Evolutionary conservation across 2,797 vertebrate genomes (phyloP), one percentile per base, ranked within the genome.

Genomic region (Peromyscus attwateri): DNA sequence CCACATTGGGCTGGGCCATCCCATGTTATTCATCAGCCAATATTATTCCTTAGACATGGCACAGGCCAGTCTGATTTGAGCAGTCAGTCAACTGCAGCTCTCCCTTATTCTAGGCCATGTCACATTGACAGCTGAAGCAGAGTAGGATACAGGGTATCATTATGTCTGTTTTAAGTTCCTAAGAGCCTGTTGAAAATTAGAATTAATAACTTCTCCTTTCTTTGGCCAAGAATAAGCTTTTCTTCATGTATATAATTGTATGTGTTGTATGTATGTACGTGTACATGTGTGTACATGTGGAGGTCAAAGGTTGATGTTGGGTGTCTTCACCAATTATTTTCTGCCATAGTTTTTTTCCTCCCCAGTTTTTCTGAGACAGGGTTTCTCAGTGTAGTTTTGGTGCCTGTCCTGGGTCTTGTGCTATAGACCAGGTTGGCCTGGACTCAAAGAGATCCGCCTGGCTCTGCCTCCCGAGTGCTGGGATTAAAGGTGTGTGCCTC

Each of bases 91-190:
- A 16, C 34, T 87, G 46, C 3, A 21, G 1, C 82, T 84, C 29
- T 85, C 31, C 60, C 27, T 84, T 64, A 68, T 31, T 70, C 46
- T 68, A 52, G 62, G 43, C 43, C 46, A 25, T 68, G 11, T 70
- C 11, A 68, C 43, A 4, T 70, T 70, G 46, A 46, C 46, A 87
- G 46, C 46, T 70, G 31, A 19, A 70, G 31, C 29, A 52, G 40
- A 66, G 60, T 46, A 84, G 43, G 62, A 25, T 11, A 85, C 62
- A 68, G 46, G 31, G 27, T 73, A 31, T 52, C 17, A 52, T 40
- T 87, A 57, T 87, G 68, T 71, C 49, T 75, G 10, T 94, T 96
- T 92, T 93, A 83, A 87, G 49, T 90, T 96, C 4, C 25, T 87
- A 94, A 80, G 0, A 96, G 66, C 77, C 49, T 52, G 43, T 49